Evolutionary conservation across 2,113 vertebrate genomes (phyloP).

Genomic region (Nothoprocta pentlandii): DNA sequence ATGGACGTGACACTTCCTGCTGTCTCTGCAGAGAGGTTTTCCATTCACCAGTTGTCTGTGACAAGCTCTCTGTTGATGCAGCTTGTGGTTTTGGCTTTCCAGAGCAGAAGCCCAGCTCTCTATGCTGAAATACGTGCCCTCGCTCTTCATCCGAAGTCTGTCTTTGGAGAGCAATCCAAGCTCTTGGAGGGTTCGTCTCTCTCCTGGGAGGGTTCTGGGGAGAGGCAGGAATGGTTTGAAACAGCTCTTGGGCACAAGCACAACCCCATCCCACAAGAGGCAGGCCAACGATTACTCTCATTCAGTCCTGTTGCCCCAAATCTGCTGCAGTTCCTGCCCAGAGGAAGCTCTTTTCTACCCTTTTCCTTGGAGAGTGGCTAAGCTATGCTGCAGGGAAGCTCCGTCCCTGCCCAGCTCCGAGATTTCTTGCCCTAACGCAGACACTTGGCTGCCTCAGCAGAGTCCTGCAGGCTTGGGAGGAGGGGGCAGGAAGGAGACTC

Average conservation of each 20-base stretch:
- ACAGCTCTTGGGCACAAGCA: neutral
- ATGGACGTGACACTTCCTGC: constrained; percentile 33
- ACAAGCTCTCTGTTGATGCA: constrained; percentile 7
- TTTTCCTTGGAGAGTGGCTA: neutral
- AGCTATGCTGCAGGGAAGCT: constrained; percentile 43
- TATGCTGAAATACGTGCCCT: neutral
- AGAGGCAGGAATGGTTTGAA: neutral
- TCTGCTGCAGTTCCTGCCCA: neutral
- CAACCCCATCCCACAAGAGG: neutral
- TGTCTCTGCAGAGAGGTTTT: constrained; percentile 37
- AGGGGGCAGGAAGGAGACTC: neutral
- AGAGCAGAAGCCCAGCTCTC: neutral
- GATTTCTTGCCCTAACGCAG: neutral
- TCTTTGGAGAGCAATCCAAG: neutral
- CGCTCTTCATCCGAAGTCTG: constrained; percentile 5
- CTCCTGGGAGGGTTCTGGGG: neutral
- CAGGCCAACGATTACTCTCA: neutral
- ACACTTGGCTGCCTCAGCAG: neutral
- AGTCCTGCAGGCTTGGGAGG: fast-evolving
- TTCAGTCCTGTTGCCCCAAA: neutral
- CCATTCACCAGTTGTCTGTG: constrained; percentile 32
- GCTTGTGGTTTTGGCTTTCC: constrained; percentile 48
- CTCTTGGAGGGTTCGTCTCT: neutral
- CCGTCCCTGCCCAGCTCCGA: neutral
- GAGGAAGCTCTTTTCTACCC: neutral